phyloP scores from a whole-genome alignment of 2,113 vertebrate genomes.

The Seriola rivoliana region DNA sequence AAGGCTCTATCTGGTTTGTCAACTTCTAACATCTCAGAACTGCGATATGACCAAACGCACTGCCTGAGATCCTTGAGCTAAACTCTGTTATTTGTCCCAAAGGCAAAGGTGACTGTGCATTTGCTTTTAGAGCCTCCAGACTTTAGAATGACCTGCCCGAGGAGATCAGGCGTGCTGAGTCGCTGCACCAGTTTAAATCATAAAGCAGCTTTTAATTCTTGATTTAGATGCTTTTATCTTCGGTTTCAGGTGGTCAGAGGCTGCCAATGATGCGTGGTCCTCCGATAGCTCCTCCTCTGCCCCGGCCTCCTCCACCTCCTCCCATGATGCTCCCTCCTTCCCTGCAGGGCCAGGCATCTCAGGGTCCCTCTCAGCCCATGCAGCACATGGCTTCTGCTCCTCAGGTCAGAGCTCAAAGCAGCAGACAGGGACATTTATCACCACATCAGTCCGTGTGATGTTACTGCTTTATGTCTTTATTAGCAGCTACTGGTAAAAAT shows the following conservation, averaged over 20 bases:
- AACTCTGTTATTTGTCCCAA: too few relatives aligned
- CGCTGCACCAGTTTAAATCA: too few relatives aligned
- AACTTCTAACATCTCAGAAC: too few relatives aligned
- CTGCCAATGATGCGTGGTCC: slow-evolving; percentile 84
- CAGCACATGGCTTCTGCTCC: slow-evolving; percentile 73
- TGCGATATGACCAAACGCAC: too few relatives aligned
- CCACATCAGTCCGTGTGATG: background rate
- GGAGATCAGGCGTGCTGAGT: too few relatives aligned
- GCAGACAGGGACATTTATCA: background rate
- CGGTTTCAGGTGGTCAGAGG: slow-evolving; percentile 74
- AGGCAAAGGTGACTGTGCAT: too few relatives aligned
- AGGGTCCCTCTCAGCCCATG: slow-evolving; percentile 53
- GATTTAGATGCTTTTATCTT: too few relatives aligned
- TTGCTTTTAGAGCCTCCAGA: too few relatives aligned
- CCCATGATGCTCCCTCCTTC: slow-evolving; percentile 91
- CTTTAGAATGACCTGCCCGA: too few relatives aligned
- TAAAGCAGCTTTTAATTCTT: too few relatives aligned
- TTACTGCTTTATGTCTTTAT: background rate
- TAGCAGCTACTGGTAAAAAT: background rate
- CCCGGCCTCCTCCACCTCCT: slow-evolving; percentile 89
- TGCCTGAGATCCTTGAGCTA: too few relatives aligned
- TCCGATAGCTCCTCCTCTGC: slow-evolving; percentile 88
- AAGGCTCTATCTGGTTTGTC: too few relatives aligned
- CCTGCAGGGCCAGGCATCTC: slow-evolving; percentile 78
- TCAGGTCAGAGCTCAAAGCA: slow-evolving; percentile 62